Evolutionary conservation across 2,113 vertebrate species (phyloP), one percentile per base, ranked within the genome.

Genomic region (Bungarus multicinctus): DNA sequence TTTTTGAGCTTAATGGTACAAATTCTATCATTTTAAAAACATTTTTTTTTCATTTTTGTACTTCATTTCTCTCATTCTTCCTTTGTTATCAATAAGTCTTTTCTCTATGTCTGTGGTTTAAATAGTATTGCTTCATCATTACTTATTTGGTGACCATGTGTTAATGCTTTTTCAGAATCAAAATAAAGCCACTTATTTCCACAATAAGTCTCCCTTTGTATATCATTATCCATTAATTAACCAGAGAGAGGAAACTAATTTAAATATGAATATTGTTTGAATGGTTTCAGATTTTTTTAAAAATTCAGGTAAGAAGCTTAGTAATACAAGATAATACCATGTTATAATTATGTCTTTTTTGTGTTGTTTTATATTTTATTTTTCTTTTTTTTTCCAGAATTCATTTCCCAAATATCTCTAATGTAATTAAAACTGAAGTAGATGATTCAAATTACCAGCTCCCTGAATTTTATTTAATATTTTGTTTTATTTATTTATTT

Each of bases 201-300:
- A 64, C 4, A 85, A 89, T 5, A 22, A n/a, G 43, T 30, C 34
- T 85, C 57, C 69, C 69, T 55, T 45, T 91, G n/a, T 39, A 25
- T 53, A 90, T n/a, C 4, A 64, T 89, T 39, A 16, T 53, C 34
- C 34, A 74, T 85, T 39, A 16, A 55, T 30, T 93, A 3, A 34
- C 60, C 45, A 91, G 22, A 60, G 0, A 5, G 81, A 6, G 0
- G 7, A 90, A 0, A 5, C 0, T 52, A 3, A 18, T 93, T 92
- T 92, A 93, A 2, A 0, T 89, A 95, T 57, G 27, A 90, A 60
- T 95, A 89, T 52, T 85, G 52, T 55, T 81, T 90, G 20, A 91
- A 85, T 39, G 4, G 52, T 90, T 90, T 74, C 30, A 30, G 16
- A 64, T 27, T 43, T 74, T 74, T 25, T 34, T 12, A 39, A 90